Conservation (phyloP, 2,888 invertebrate genomes). For the Pollenia amentaria region DNA sequence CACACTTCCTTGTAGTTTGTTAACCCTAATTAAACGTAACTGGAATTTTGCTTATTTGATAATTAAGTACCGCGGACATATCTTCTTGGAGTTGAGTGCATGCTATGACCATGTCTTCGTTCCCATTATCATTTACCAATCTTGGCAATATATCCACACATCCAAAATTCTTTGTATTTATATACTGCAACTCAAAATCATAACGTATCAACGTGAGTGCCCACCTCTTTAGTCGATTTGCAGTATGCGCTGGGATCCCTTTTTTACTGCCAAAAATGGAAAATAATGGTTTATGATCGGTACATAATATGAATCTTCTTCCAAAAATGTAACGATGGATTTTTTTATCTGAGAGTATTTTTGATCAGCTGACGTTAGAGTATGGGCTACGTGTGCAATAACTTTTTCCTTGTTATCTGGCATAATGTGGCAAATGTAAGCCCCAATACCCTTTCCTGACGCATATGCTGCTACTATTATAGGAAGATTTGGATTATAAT, state of each 20-base stretch:
- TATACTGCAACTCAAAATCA: neutral
- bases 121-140: neutral
- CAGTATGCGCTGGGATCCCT: neutral
- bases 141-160: too few species aligned
- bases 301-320: slow-evolving; percentile 52
- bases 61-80: neutral
- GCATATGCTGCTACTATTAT: slow-evolving; percentile 2
- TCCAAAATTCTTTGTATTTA: neutral
- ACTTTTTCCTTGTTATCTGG: slow-evolving; percentile 4
- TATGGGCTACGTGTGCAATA: slow-evolving; percentile 7
- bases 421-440: neutral
- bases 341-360: slow-evolving; percentile 3
- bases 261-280: slow-evolving; percentile 10
- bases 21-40: neutral
- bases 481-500: neutral
- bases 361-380: slow-evolving; percentile 56
- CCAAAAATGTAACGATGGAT: slow-evolving; percentile 64
- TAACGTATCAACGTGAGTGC: neutral
- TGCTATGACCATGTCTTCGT: slow-evolving; percentile 5
- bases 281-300: slow-evolving; percentile 57
- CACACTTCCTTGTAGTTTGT: neutral
- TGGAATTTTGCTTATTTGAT: neutral
- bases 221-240: slow-evolving; percentile 13
- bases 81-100: neutral
- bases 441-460: neutral